phyloP scores from a whole-genome alignment of 2,888 invertebrate genomes.

The Amphipyra berbera region DNA sequence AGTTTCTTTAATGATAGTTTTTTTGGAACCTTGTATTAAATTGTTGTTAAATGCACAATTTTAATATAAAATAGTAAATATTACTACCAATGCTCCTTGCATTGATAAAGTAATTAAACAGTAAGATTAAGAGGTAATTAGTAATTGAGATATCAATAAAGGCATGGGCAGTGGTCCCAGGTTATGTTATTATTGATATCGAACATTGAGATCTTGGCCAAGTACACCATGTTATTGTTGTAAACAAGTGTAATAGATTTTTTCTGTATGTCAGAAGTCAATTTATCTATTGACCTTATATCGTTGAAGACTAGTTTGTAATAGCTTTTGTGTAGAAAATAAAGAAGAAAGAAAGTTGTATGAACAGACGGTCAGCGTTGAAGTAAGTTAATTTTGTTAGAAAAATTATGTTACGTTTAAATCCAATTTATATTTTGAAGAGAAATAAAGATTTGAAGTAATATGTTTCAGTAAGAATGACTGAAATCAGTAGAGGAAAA shows the following conservation, averaged over 20 bases:
- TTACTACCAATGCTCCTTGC: not conserved
- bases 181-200: not conserved
- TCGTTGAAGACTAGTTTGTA: constrained; percentile 27
- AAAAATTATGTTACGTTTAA: constrained; percentile 7
- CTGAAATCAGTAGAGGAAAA: not conserved
- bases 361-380: constrained; percentile 45
- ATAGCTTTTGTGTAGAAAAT: constrained; percentile 29
- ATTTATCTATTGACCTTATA: constrained; percentile 35
- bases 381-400: constrained; percentile 34
- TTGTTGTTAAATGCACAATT: not conserved
- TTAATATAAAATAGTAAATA: not conserved
- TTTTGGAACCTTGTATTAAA: not conserved
- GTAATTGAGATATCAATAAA: not conserved
- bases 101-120: not conserved
- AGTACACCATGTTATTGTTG: not conserved
- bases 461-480: not conserved
- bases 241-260: not conserved
- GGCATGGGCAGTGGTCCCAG: not conserved
- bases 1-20: not conserved
- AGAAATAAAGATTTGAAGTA: constrained; percentile 32
- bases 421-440: constrained; percentile 22
- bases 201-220: not conserved
- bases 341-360: constrained; percentile 2
- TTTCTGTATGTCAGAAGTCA: constrained; percentile 8
- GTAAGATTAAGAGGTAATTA: not conserved